These are phyloP conservation scores for Noctua janthina DNA, from an alignment of 2,888 invertebrate species.

Conservation along the genomic window DNA sequence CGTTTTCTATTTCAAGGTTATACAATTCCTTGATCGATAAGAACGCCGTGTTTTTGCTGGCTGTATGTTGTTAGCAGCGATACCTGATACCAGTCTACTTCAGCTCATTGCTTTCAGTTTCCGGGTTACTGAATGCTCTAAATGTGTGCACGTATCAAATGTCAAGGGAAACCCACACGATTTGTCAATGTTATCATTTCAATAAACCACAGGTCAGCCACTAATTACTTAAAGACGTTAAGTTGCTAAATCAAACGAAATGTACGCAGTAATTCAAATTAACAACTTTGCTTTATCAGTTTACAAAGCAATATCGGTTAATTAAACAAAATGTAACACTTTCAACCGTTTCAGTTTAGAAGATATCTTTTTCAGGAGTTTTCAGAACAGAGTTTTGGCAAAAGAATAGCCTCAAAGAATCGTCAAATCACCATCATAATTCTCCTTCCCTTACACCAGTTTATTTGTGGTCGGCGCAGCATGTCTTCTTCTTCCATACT, in stretches of 20 bases:
- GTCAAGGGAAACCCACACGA: conserved; percentile 44
- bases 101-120: conserved; percentile 47
- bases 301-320: background rate
- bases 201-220: conserved; percentile 25
- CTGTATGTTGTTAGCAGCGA: conserved; percentile 22
- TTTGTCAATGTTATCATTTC: conserved; percentile 44
- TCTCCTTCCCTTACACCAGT: background rate
- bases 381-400: too few relatives aligned
- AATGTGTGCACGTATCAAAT: conserved; percentile 46
- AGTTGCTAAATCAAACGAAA: conserved; percentile 6
- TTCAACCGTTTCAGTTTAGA: background rate
- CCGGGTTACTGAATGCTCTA: conserved; percentile 40
- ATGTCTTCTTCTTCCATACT: background rate
- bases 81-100: conserved; percentile 32
- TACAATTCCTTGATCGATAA: conserved; percentile 20
- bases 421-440: background rate
- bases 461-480: background rate
- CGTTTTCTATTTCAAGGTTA: conserved; percentile 35
- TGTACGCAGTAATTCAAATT: background rate
- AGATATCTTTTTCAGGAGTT: background rate
- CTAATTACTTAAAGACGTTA: background rate
- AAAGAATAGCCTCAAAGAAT: background rate
- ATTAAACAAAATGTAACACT: background rate
- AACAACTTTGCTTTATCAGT: background rate
- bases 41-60: conserved; percentile 18